phyloP scores from a whole-genome alignment of 2,113 vertebrate genomes.

The Theropithecus gelada region DNA sequence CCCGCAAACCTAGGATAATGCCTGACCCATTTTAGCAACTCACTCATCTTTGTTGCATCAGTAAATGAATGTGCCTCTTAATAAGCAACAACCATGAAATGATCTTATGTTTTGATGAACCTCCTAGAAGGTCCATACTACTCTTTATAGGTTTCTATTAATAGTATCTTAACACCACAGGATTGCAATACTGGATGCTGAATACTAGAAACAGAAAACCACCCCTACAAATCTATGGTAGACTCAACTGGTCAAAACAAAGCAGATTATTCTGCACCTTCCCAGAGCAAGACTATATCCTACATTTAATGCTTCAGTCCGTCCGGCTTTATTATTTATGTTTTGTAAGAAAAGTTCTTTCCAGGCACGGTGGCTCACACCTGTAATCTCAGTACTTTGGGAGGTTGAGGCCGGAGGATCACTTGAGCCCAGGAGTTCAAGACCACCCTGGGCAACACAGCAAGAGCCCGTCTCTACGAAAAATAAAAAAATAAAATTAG shows the following conservation, averaged over 20 bases:
- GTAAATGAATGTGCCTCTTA: not conserved
- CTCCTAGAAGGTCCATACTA: not conserved
- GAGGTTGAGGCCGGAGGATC: too few species aligned
- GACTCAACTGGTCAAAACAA: constrained; percentile 1
- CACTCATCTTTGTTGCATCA: not conserved
- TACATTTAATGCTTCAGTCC: not conserved
- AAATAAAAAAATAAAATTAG: too few species aligned
- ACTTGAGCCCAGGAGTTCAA: too few species aligned
- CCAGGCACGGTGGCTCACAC: too few species aligned
- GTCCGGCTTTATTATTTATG: constrained; percentile 50
- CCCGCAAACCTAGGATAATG: not conserved
- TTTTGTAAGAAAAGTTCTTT: constrained; percentile 35
- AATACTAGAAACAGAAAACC: not conserved
- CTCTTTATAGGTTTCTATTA: not conserved
- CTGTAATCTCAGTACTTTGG: too few species aligned
- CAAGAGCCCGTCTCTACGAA: too few species aligned
- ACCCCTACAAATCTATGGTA: not conserved
- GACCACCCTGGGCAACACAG: too few species aligned
- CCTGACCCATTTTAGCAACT: not conserved
- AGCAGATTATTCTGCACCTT: not conserved
- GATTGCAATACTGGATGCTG: not conserved
- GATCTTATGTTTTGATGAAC: not conserved
- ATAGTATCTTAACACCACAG: not conserved
- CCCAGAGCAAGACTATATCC: not conserved
- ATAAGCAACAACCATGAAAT: not conserved